Evolutionary conservation across 2,113 vertebrate genomes (phyloP), one percentile per base, ranked within the genome.

Genomic region (Agapornis roseicollis): DNA sequence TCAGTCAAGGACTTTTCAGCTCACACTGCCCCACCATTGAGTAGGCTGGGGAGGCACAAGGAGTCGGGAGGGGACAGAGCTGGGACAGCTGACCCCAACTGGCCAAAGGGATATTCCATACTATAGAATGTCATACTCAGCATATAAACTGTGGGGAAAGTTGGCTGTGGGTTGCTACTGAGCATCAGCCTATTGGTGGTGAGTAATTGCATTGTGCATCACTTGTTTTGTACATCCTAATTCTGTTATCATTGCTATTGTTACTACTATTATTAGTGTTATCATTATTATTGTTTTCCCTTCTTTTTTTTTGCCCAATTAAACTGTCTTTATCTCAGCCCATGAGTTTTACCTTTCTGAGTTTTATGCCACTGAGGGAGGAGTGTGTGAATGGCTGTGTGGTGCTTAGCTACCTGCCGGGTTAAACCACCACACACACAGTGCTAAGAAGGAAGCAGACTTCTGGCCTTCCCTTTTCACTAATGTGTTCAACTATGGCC

Each of bases 321-420:
- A 11, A 4, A 29, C 7, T 3, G 1, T 17, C 31, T 69, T 55
- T 29, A 19, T 29, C 53, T 69, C 55, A 74, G 33, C 23, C 35
- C 63, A 33, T 7, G 37, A 17, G 28, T 20, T 37, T 7, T 5
- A 55, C 47, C 74, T 63, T 15, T 42, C 28, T 56, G n/a, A n/a
- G n/a, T n/a, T n/a, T n/a, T n/a, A 25, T 20, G 27, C 55, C 7
- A 3, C 8, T 10, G 47, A 0, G 23, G 15, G 61, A 44, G 47
- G 35, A 69, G 16, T 4, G 17, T 47, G 55, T 15, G 63, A 74
- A 49, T 42, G 35, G 35, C 16, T n/a, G 17, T 42, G 52, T 56
- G 23, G 31, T 9, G 41, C 25, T 56, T 53, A 27, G 39, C 71
- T 56, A 24, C 52, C 71, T 20, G 52, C 28, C 1, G 12, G 14